Percentiles rank a stretch among this genome's conserved stretches.
Evolutionary conservation across 2,113 vertebrate species (phyloP).

Genomic region (Plestiodon gilberti): DNA sequence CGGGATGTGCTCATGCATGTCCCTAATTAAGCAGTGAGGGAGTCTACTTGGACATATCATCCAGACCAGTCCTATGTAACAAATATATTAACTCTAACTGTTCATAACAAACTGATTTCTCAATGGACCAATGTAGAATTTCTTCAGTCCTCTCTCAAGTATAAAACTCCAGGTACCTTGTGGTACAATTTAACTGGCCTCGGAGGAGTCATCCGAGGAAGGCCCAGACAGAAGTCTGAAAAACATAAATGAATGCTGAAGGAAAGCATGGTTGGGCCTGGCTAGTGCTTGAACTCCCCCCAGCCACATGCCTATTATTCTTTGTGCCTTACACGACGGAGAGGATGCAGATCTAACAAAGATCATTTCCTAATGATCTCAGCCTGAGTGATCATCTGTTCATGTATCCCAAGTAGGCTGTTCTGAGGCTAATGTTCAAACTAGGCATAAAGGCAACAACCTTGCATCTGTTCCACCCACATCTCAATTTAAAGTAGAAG

Average conservation of each 20-base stretch:
- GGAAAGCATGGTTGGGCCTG: background rate
- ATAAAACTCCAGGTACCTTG: background rate
- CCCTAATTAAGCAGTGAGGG: too few species aligned
- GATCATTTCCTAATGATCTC: background rate
- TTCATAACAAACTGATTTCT: background rate
- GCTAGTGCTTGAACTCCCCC: background rate
- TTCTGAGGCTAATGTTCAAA: background rate
- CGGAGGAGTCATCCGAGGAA: background rate
- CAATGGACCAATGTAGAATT: background rate
- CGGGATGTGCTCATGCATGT: too few species aligned
- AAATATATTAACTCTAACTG: background rate
- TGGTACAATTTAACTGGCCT: background rate
- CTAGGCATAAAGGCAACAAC: background rate
- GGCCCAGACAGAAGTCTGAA: background rate
- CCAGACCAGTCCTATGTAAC: too few species aligned
- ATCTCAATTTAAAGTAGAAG: too few species aligned
- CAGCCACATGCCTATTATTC: background rate
- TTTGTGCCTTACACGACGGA: background rate
- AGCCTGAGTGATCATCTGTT: background rate
- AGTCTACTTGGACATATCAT: too few species aligned
- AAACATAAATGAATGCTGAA: background rate
- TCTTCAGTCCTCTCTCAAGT: background rate
- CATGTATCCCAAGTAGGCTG: background rate
- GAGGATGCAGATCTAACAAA: background rate
- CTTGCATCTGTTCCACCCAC: too few species aligned